A percentile compares a stretch with the other conserved stretches of the same genome.
These are phyloP conservation scores for Psix sp. DNA, from an alignment of 1,140 invertebrate species.

Conservation along the genomic window DNA sequence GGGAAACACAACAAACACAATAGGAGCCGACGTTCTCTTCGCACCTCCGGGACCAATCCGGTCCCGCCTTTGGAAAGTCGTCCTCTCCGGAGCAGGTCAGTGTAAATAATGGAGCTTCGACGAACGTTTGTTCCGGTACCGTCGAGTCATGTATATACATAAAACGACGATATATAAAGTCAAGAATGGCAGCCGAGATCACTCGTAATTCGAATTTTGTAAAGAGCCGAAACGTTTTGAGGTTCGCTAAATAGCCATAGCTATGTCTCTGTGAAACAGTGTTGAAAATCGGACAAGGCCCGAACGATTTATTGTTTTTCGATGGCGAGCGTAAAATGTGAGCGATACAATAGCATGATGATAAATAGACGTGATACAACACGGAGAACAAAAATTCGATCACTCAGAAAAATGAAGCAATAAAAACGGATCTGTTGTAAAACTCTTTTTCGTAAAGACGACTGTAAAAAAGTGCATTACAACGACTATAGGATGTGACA, in stretches of 20 bases:
- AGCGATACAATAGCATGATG: constrained; percentile 2
- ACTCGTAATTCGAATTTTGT: constrained; percentile 34
- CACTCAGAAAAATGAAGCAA: constrained; percentile 27
- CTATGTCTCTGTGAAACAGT: too few species aligned
- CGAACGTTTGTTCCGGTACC: constrained; percentile 38
- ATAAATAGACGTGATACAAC: constrained; percentile 6
- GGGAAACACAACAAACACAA: constrained; percentile 29
- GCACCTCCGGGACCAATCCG: constrained; percentile 28
- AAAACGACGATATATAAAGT: constrained; percentile 30
- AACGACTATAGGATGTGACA: constrained; percentile 4
- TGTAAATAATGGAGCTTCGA: constrained; percentile 18
- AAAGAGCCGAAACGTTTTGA: constrained; percentile 22
- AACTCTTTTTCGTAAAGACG: constrained; percentile 4
- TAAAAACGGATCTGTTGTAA: constrained; percentile 17
- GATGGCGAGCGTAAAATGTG: constrained; percentile 20
- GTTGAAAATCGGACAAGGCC: constrained; percentile 22
- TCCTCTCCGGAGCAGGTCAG: constrained; percentile 4
- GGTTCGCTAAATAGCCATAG: constrained; percentile 21
- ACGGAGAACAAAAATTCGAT: background rate
- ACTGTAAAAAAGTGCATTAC: constrained; percentile 25
- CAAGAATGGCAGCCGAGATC: constrained; percentile 18
- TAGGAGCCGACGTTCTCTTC: constrained; percentile 23
- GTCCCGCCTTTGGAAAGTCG: constrained; percentile 36
- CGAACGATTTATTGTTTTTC: constrained; percentile 38
- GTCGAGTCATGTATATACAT: constrained; percentile 21